Evolutionary conservation across 2,888 invertebrate species (phyloP).

Genomic region (Dioctria linearis): DNA sequence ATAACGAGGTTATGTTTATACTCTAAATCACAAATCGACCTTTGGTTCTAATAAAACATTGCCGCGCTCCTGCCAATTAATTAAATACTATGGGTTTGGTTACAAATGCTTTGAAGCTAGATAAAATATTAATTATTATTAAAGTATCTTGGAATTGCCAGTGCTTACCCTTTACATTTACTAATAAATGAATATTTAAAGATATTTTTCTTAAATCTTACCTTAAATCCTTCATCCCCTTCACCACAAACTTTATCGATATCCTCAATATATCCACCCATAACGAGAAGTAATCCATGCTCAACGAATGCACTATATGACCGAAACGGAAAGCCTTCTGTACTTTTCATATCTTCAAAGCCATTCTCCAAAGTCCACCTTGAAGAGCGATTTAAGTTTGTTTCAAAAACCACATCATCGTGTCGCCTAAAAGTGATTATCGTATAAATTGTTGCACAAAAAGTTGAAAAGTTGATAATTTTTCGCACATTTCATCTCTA

Average conservation of each 20-base stretch:
- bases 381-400: slow-evolving; percentile 58
- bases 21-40: no score
- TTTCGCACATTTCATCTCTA: slow-evolving; percentile 60
- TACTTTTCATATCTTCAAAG: slow-evolving; percentile 72
- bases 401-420: not conserved
- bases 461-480: not conserved
- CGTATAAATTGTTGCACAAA: not conserved
- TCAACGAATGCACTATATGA: slow-evolving; percentile 78
- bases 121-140: no score
- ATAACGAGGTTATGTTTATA: no score
- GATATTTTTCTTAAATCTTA: slow-evolving; percentile 60
- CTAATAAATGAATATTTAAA: no score
- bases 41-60: no score
- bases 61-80: no score
- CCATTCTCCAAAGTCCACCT: slow-evolving; percentile 79
- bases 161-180: no score
- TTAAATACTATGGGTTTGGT: no score
- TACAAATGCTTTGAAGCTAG: no score
- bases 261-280: slow-evolving; percentile 76
- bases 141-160: no score
- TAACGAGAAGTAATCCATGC: slow-evolving; percentile 77
- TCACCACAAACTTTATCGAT: slow-evolving; percentile 81
- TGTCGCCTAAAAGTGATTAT: not conserved
- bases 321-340: slow-evolving; percentile 79
- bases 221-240: slow-evolving; percentile 82